These are phyloP conservation scores for Aeoliscus strigatus DNA, from an alignment of 2,797 vertebrate species.

Conservation along the genomic window DNA sequence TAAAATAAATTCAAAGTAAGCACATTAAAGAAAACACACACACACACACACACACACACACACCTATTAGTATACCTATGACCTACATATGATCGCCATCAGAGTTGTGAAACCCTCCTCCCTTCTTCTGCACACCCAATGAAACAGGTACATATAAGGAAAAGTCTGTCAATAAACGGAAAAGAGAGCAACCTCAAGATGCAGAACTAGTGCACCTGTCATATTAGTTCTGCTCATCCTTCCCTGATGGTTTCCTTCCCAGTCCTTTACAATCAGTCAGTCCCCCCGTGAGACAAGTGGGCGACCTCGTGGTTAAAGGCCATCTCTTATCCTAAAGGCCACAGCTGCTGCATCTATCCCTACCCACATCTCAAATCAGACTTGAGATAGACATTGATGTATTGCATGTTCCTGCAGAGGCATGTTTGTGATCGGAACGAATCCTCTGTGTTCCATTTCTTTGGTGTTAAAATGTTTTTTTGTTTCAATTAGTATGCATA, in stretches of 20 bases:
- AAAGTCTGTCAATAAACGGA: constrained; percentile 7
- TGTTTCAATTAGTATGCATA: background rate
- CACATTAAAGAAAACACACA: no score
- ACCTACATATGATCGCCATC: no score
- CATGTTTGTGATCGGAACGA: constrained; percentile 28
- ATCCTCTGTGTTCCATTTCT: no score
- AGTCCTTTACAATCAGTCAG: constrained; percentile 17
- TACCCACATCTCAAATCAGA: constrained; percentile 16
- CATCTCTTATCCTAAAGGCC: constrained; percentile 14
- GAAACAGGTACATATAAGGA: constrained; percentile 2
- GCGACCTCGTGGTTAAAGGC: constrained; percentile 26
- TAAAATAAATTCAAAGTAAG: no score
- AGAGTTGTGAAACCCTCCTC: no score
- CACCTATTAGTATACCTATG: no score
- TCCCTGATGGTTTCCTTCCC: constrained; percentile 32
- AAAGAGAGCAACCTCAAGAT: constrained; percentile 10
- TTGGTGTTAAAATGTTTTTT: no score
- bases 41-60: no score
- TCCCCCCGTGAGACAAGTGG: constrained; percentile 10
- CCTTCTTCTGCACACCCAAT: background rate
- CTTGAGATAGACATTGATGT: constrained; percentile 25
- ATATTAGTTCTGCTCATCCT: constrained; percentile 29
- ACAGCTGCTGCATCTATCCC: constrained; percentile 10
- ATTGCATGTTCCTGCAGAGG: constrained; percentile 19
- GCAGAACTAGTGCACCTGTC: constrained; percentile 35